Evolutionary conservation across 2,797 vertebrate species (phyloP), one percentile per base, ranked within the genome.

Genomic region (Thaleichthys pacificus): DNA sequence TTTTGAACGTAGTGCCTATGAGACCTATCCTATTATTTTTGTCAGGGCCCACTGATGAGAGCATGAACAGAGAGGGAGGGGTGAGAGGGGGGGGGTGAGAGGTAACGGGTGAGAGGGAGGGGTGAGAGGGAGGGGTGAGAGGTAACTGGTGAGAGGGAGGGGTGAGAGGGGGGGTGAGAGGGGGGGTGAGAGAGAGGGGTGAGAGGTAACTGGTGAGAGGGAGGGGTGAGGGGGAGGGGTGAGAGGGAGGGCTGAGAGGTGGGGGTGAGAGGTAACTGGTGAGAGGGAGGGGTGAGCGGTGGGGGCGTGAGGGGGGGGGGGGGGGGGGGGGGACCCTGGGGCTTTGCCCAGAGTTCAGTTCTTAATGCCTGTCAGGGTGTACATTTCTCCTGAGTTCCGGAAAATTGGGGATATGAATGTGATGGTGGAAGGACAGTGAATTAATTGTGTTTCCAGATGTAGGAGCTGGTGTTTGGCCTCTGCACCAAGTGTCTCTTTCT

Each of bases 391-490:
- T 32, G 86, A 90, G 89, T 90, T 93, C 90, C 87, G 84, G 90
- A 91, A 91, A 91, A 92, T 91, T 89, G 89, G 80, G 42, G 74
- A 92, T 91, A 92, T 92, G 89, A 92, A 91, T 91, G 88, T 83
- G 77, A 86, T 61, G 77, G 91, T 89, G 89, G 90, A 90, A 83
- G 87, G 89, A 87, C 65, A 63, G 78, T 68, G 80, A 78, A 83
- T 84, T 93, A 91, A 93, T 92, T 88, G 85, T n/a, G 79, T 90
- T 91, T 91, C 92, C 93, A 92, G 90, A 92, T 92, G 72, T 81
- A 71, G n/a, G 69, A 69, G 61, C 71, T 73, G 85, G 84, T 78
- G 70, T 67, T 86, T 17, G 74, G 83, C 79, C 78, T 35, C 35
- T 35, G 35, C 35, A 38, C 28, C 28, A 6, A 9, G 35, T 11